Evolutionary conservation across 1,140 invertebrate genomes (phyloP), one percentile per base, ranked within the genome.

Genomic region (Amphibalanus amphitrite): DNA sequence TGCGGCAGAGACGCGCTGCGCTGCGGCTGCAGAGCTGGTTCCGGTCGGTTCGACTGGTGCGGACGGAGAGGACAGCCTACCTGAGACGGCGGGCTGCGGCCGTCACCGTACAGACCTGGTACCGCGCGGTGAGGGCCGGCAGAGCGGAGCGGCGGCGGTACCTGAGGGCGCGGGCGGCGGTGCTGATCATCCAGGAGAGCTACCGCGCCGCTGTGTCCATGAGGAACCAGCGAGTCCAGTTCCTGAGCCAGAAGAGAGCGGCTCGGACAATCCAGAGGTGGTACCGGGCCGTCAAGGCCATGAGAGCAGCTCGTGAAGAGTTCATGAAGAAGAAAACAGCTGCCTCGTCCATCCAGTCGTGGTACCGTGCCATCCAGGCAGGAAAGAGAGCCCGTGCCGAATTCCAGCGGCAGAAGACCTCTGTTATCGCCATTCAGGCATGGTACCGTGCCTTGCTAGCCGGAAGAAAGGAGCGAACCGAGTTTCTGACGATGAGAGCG

Each of bases 81-180:
- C 25, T 59, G 20, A 26, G 17, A 25, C 28, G 71, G 65, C 72
- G 64, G 40, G 29, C 20, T 10, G 71, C 73, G 30, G 26, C 59
- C 29, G 28, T 74, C 30, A 68, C 33, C 23, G n/a, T 74, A 17
- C 73, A 74, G 33, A 72, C 65, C 38, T 71, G 15, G 69, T 26
- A 29, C 28, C 68, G 29, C 47, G 17, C 28, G 4, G 30, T 70
- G 70, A 67, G 30, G 59, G 70, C 13, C 3, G 71, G 4, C 59
- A 59, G 47, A 20, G 20, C 6, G 1, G 20, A 13, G 10, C 40
- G n/a, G 29, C 71, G 25, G 28, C 1, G 25, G 23, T 72, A 28
- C n/a, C 28, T 68, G 29, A 10, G n/a, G 25, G 17, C 29, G 68
- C 71, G n/a, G 70, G n/a, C 26, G 28, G 71, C 71, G 3, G 28